Evolutionary conservation across 2,888 invertebrate species (phyloP).

Genomic region (Melinaea marsaeus): DNA sequence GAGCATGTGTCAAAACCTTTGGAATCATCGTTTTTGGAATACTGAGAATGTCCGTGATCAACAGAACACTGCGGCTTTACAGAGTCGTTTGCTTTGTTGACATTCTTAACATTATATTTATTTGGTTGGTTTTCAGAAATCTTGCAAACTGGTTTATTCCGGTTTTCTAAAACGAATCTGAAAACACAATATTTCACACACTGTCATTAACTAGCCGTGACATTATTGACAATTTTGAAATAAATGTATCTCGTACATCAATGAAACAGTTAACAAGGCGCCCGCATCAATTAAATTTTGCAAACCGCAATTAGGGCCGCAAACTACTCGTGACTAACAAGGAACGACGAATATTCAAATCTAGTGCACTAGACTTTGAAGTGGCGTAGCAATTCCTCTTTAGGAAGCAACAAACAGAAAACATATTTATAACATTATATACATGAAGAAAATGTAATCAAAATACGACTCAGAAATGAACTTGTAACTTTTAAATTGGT

Average conservation of each 20-base stretch:
- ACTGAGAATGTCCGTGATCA: conserved; percentile 17
- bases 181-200: conserved; percentile 7
- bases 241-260: conserved; percentile 8
- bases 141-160: conserved; percentile 23
- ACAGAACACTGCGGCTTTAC: conserved; percentile 17
- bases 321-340: conserved; percentile 17
- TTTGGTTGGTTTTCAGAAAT: conserved; percentile 22
- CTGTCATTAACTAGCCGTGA: conserved; percentile 16
- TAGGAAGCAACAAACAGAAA: conserved; percentile 1
- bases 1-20: conserved; percentile 34
- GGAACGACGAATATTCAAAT: conserved; percentile 4
- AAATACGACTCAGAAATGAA: not conserved
- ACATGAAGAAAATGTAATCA: too few relatives aligned
- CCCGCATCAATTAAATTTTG: conserved; percentile 40
- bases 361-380: conserved; percentile 4
- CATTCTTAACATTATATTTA: conserved; percentile 17
- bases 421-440: too few relatives aligned
- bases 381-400: conserved; percentile 1
- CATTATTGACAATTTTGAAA: conserved; percentile 24
- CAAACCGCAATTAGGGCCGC: conserved; percentile 17
- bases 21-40: conserved; percentile 21
- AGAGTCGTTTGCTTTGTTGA: conserved; percentile 14
- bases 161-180: conserved; percentile 36
- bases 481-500: conserved; percentile 9
- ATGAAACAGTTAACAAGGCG: conserved; percentile 18